Conservation (phyloP, 1,140 invertebrate species). For the Penaeus chinensis region DNA sequence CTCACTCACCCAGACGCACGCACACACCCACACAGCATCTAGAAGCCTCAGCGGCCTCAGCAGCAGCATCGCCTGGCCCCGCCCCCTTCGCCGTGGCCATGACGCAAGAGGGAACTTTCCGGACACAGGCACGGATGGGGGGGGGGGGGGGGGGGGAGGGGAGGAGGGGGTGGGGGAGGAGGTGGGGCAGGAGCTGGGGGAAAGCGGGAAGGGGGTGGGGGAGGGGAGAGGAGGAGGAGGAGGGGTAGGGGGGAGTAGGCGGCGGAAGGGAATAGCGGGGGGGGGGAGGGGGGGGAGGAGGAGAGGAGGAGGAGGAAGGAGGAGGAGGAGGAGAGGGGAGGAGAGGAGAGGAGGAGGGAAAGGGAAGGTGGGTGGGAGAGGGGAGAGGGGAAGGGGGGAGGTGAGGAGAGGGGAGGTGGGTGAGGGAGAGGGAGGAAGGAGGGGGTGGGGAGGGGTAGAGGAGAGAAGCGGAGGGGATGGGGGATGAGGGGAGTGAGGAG, state of each 20-base stretch:
- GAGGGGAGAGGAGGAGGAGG: no score
- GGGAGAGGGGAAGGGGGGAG: neutral
- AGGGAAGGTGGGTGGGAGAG: neutral
- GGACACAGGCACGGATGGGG: neutral
- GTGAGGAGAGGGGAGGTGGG: neutral
- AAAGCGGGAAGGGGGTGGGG: neutral
- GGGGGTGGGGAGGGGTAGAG: neutral
- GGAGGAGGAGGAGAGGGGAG: neutral
- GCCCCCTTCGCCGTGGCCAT: neutral
- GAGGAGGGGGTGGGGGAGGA: neutral
- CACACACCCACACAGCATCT: no score
- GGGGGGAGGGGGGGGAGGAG: neutral
- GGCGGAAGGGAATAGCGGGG: neutral
- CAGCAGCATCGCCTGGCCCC: neutral
- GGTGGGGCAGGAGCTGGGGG: no score
- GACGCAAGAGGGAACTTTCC: slow-evolving; percentile 23
- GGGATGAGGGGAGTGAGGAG: no score
- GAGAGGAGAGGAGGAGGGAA: neutral
- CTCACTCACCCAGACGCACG: no score
- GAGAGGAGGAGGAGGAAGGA: neutral
- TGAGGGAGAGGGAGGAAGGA: neutral
- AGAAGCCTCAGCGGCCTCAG: no score
- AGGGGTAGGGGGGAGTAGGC: neutral
- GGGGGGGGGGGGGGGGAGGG: neutral
- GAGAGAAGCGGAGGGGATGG: neutral